Evolutionary conservation across 2,113 vertebrate species (phyloP), one percentile per base, ranked within the genome.

Genomic region (Turdus rufiventris): DNA sequence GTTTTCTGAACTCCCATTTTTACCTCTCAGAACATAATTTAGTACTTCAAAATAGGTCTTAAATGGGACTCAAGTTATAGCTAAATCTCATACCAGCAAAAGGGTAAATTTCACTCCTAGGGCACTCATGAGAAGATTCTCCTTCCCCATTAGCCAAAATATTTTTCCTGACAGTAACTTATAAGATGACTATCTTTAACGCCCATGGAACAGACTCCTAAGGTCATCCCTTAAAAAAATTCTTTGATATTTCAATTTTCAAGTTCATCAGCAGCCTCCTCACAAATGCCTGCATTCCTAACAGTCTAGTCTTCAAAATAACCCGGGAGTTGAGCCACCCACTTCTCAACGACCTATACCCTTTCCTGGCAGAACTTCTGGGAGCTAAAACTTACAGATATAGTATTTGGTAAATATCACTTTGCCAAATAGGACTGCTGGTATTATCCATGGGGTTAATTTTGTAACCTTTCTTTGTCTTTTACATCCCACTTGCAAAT

Each of bases 251-350:
- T 96, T 96, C 71, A 33, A 51, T 94, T 95, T 95, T 71, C 53
- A 86, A 89, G 83, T 86, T 94, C 77, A 88, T 31, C 76, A 90
- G 61, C 79, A 94, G 86, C 89, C 91, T 93, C 91, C 73, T 95
- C 94, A 94, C 61, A 90, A 96, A 96, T 87, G 90, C 80, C 84
- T 94, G 51, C 79, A 92, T 85, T 95, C 82, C 67, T 83, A 87
- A 85, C 89, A 95, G 78, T 88, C 31, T 75, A 80, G 85, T 60
- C 80, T 95, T 71, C 20, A 84, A 74, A 91, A 38, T 36, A 91
- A 92, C 85, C 81, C 77, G 4, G 63, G 48, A 68, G 76, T 51
- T 61, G 81, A 9, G 3, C 79, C 90, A 95, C 91, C 82, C 91
- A 96, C 94, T 89, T 72, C 47, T 48, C 91, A 92, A 23, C 3